A percentile compares a stretch with the other conserved stretches of the same genome.
phyloP scores from a whole-genome alignment of 2,888 invertebrate genomes.

The Clistopyga incitator region DNA sequence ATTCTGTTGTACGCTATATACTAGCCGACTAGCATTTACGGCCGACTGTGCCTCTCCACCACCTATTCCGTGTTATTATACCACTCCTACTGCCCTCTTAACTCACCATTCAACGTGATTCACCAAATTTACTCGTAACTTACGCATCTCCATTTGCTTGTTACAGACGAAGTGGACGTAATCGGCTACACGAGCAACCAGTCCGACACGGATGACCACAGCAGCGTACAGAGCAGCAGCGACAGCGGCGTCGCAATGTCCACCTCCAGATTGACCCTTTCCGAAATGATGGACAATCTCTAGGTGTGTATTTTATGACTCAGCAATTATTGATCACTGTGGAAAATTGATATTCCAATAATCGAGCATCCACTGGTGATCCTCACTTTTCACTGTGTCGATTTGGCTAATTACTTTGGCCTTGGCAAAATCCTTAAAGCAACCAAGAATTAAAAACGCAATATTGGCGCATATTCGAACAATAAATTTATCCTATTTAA shows the following conservation, averaged over 20 bases:
- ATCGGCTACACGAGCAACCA: slow-evolving; percentile 94
- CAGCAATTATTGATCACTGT: too few relatives aligned
- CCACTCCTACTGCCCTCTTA: not conserved
- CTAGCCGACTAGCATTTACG: not conserved
- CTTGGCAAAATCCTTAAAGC: too few relatives aligned
- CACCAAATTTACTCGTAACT: slow-evolving; percentile 7
- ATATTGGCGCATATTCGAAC: too few relatives aligned
- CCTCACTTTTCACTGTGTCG: too few relatives aligned
- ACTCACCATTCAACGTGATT: not conserved
- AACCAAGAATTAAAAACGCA: too few relatives aligned
- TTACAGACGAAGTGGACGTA: slow-evolving; percentile 93
- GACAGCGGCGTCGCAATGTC: slow-evolving; percentile 91
- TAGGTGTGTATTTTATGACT: slow-evolving; percentile 76
- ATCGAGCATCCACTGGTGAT: too few relatives aligned
- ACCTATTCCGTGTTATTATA: not conserved
- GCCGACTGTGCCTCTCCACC: not conserved
- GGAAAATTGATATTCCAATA: too few relatives aligned
- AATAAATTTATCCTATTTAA: too few relatives aligned
- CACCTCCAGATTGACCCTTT: slow-evolving; percentile 88
- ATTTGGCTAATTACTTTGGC: too few relatives aligned
- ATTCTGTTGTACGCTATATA: not conserved
- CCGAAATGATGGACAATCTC: slow-evolving; percentile 86
- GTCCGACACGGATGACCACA: slow-evolving; percentile 93
- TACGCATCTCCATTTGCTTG: slow-evolving; percentile 38
- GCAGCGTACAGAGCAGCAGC: slow-evolving; percentile 91